Percentiles rank a stretch among this genome's conserved stretches.
Evolutionary conservation across 2,888 invertebrate species (phyloP).

Genomic region (Patella pellucida): DNA sequence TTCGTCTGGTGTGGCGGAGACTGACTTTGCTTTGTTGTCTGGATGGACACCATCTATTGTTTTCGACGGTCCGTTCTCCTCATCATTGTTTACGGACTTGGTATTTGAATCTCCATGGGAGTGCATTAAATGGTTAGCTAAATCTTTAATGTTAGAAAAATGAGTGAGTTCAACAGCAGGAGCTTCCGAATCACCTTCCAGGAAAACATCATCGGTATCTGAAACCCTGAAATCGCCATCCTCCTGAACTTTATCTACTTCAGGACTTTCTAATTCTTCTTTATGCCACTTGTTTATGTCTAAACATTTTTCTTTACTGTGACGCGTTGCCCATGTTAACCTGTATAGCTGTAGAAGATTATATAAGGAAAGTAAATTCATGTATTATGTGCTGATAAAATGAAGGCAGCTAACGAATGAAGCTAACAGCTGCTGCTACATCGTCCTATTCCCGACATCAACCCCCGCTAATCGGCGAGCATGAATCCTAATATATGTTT

Average conservation of each 20-base stretch:
- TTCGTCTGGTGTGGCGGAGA: too few species aligned
- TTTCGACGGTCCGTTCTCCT: too few species aligned
- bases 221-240: background rate
- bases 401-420: too few species aligned
- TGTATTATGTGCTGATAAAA: too few species aligned
- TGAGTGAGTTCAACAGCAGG: slow-evolving; percentile 14
- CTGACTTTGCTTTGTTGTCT: too few species aligned
- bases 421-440: too few species aligned
- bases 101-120: background rate
- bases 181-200: slow-evolving; percentile 13
- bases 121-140: slow-evolving; percentile 11
- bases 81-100: too few species aligned
- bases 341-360: slow-evolving; percentile 40
- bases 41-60: too few species aligned
- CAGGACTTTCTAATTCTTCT: background rate
- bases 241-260: background rate
- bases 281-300: slow-evolving; percentile 43
- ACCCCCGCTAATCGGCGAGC: too few species aligned
- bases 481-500: too few species aligned
- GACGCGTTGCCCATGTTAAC: slow-evolving; percentile 54
- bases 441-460: too few species aligned
- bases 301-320: slow-evolving; percentile 48
- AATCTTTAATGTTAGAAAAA: background rate
- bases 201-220: background rate
- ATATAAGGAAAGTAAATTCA: too few species aligned